phyloP scores from a whole-genome alignment of 2,797 vertebrate genomes.

The Sarcophilus harrisii region DNA sequence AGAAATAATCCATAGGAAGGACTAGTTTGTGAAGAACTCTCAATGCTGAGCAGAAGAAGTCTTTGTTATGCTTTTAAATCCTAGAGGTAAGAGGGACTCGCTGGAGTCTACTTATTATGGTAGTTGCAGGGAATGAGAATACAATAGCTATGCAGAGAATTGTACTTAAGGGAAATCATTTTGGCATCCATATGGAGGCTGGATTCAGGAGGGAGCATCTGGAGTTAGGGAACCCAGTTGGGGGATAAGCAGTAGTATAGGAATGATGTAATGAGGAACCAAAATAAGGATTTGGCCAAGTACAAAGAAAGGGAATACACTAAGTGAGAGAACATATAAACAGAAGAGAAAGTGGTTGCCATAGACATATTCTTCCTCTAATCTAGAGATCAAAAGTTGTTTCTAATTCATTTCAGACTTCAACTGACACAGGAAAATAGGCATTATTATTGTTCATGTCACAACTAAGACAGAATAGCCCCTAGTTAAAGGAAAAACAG shows the following conservation, averaged over 20 bases:
- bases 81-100: neutral
- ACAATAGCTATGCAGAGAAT: neutral
- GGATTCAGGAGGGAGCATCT: neutral
- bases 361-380: neutral
- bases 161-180: neutral
- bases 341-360: accelerated
- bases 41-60: no score
- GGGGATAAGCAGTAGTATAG: neutral
- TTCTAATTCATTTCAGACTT: neutral
- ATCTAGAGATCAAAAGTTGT: neutral
- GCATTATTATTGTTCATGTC: neutral
- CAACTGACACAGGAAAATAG: neutral
- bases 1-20: neutral
- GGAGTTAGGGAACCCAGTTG: neutral
- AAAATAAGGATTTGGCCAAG: neutral
- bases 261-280: accelerated
- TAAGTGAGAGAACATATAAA: accelerated
- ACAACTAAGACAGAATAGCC: neutral
- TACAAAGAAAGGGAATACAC: neutral
- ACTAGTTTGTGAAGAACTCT: no score
- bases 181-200: neutral
- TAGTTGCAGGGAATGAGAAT: neutral
- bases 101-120: neutral
- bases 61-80: neutral
- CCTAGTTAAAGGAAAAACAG: neutral